These are phyloP conservation scores for Psix sp. DNA, from an alignment of 1,140 invertebrate genomes.

Conservation along the genomic window DNA sequence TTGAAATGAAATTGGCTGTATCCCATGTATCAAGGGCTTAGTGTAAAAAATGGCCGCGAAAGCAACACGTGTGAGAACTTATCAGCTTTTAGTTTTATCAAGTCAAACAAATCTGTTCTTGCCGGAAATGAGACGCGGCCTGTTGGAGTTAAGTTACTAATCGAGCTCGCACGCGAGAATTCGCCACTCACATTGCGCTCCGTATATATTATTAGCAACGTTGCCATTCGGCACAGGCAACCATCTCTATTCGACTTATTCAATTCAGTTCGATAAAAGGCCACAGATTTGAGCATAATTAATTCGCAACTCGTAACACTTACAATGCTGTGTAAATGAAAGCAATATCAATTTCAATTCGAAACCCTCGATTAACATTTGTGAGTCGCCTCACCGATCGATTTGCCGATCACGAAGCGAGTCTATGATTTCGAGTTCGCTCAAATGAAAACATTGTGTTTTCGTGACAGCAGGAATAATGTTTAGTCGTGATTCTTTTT, in stretches of 20 bases:
- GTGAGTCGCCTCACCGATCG: slow-evolving; percentile 5
- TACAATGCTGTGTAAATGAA: slow-evolving; percentile 16
- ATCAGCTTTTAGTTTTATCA: slow-evolving; percentile 64
- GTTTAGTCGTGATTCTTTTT: slow-evolving; percentile 41
- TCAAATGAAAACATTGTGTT: slow-evolving; percentile 38
- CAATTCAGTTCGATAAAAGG: too few relatives aligned
- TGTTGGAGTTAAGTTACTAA: slow-evolving; percentile 62
- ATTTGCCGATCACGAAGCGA: slow-evolving; percentile 35
- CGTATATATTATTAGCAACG: too few relatives aligned
- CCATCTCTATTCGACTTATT: too few relatives aligned
- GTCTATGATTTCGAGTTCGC: slow-evolving; percentile 29
- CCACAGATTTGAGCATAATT: slow-evolving; percentile 25
- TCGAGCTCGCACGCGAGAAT: slow-evolving; percentile 61
- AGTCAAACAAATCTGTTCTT: slow-evolving; percentile 64
- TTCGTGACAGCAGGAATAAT: slow-evolving; percentile 27
- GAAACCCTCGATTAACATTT: slow-evolving; percentile 22
- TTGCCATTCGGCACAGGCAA: too few relatives aligned
- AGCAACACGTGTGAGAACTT: slow-evolving; percentile 61
- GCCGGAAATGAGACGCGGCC: slow-evolving; percentile 60
- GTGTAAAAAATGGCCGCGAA: slow-evolving; percentile 56
- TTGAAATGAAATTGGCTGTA: slow-evolving; percentile 59
- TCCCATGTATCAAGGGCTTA: slow-evolving; percentile 59
- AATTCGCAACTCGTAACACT: slow-evolving; percentile 22
- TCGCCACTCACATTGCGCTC: slow-evolving; percentile 55
- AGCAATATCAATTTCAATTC: slow-evolving; percentile 17